Evolutionary conservation across 2,888 invertebrate genomes (phyloP), one percentile per base, ranked within the genome.

Genomic region (Drosophila pegasa): DNA sequence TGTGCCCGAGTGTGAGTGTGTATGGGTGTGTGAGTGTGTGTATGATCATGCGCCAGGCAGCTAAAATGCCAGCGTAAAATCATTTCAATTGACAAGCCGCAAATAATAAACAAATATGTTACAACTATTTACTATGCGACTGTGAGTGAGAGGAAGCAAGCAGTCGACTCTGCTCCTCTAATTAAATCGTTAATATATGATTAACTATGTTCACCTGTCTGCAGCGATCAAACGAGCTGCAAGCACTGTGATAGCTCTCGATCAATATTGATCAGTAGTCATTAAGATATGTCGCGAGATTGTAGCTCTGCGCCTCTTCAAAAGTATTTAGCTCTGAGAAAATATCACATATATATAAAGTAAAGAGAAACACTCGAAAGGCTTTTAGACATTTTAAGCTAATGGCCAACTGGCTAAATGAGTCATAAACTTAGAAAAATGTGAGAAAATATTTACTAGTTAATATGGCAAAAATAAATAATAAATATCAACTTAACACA

Each of bases 11-110:
- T 58, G 43, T 57, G 47, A 47, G 16, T n/a, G 9, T 31, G 40
- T 52, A 8, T 54, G 45, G 41, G 55, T 33, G 27, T 37, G 20
- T 70, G 54, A 56, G 31, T 50, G 52, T 64, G 58, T 75, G 57
- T 68, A 62, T 56, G 88, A 84, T 88, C 87, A 88, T 86, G 83
- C 87, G 71, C 75, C 58, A 69, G 59, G 29, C 71, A 74, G 56
- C 54, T 57, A 63, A 61, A 78, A 68, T 41, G 56, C 74, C 61
- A 62, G 66, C 35, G 76, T 52, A 68, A 82, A 70, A 71, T 60
- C 62, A 71, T 71, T 85, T 78, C 73, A 80, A 85, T 80, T 87
- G 85, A 78, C 81, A 74, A 80, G 63, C 58, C 31, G 54, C 56
- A 55, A 76, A 75, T 70, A 62, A 72, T 78, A 78, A 77, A 66